These are phyloP conservation scores for Protodeltote pygarga DNA, from an alignment of 2,888 invertebrate species.

Conservation along the genomic window DNA sequence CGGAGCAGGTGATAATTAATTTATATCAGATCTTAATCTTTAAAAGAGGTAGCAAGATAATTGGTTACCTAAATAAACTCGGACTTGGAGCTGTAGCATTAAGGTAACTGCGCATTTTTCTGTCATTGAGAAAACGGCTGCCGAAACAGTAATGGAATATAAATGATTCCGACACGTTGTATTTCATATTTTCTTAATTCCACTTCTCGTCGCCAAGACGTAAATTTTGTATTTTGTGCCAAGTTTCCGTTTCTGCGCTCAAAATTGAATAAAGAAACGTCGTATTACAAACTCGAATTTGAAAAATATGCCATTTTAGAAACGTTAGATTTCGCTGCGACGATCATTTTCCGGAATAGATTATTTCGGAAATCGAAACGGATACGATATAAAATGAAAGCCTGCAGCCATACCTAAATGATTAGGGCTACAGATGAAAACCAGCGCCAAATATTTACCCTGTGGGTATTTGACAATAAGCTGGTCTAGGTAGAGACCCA, in stretches of 20 bases:
- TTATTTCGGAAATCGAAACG: too few relatives aligned
- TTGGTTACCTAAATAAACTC: background rate
- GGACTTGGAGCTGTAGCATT: background rate
- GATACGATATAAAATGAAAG: background rate
- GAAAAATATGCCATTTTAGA: background rate
- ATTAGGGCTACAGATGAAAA: too few relatives aligned
- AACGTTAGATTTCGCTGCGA: background rate
- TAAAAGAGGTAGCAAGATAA: background rate
- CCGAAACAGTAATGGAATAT: conserved; percentile 19
- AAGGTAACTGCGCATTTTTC: background rate
- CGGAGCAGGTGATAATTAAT: too few relatives aligned
- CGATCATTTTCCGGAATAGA: too few relatives aligned
- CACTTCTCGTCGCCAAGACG: conserved; percentile 14
- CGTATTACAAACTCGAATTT: background rate
- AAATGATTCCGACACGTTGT: conserved; percentile 14
- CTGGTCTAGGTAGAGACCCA: too few relatives aligned
- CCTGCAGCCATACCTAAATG: too few relatives aligned
- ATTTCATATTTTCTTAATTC: conserved; percentile 30
- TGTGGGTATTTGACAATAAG: too few relatives aligned
- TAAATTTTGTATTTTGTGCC: conserved; percentile 18
- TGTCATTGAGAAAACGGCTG: conserved; percentile 5
- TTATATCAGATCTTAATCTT: too few relatives aligned
- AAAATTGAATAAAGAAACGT: conserved; percentile 17
- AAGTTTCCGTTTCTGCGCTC: conserved; percentile 16
- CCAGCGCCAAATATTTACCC: too few relatives aligned